phyloP scores from a whole-genome alignment of 2,888 invertebrate species.

The Horisme vitalbata region DNA sequence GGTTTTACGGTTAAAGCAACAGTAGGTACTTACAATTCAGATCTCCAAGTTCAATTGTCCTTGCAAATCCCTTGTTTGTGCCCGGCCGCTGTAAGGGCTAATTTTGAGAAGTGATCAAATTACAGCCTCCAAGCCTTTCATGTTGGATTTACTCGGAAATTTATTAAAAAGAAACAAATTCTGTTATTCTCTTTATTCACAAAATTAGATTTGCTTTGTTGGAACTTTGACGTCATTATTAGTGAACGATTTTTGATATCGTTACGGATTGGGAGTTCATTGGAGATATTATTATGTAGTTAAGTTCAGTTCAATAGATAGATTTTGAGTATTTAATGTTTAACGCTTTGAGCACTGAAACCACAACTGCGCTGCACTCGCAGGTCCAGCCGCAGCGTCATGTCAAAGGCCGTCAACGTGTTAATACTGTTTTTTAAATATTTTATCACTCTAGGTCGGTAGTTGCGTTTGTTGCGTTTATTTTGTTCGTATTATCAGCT shows the following conservation, averaged over 20 bases:
- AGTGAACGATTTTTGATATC: slow-evolving; percentile 2
- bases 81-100: slow-evolving; percentile 50
- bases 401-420: too few relatives aligned
- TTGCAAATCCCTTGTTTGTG: slow-evolving; percentile 43
- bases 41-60: slow-evolving; percentile 32
- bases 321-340: too few relatives aligned
- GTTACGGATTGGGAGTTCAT: too few relatives aligned
- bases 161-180: slow-evolving; percentile 27
- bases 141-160: slow-evolving; percentile 39
- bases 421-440: too few relatives aligned
- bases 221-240: slow-evolving; percentile 14
- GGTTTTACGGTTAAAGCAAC: not conserved
- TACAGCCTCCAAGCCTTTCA: slow-evolving; percentile 47
- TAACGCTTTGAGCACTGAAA: too few relatives aligned
- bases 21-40: not conserved
- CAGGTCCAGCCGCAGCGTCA: too few relatives aligned
- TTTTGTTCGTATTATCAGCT: too few relatives aligned
- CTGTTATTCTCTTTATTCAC: slow-evolving; percentile 18
- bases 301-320: too few relatives aligned
- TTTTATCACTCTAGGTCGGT: too few relatives aligned
- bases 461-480: too few relatives aligned
- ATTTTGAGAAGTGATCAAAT: slow-evolving; percentile 56
- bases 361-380: too few relatives aligned
- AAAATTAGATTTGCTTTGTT: slow-evolving; percentile 22
- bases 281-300: too few relatives aligned